Percentiles rank a stretch among this genome's conserved stretches.
These are phyloP conservation scores for Brachylomia viminalis DNA, from an alignment of 2,888 invertebrate genomes.

Conservation along the genomic window DNA sequence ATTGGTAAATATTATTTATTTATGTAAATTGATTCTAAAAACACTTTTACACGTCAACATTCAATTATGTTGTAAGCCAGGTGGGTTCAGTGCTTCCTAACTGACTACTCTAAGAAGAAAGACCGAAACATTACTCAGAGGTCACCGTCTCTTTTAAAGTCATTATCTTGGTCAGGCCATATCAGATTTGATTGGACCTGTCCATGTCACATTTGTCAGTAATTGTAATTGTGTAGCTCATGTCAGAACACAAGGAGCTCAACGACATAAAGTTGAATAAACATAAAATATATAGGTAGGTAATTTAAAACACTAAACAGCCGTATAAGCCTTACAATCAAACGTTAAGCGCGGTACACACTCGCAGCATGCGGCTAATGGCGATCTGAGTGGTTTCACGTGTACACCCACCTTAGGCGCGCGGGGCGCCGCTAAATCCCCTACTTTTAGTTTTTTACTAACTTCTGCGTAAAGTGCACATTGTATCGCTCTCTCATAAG, in stretches of 20 bases:
- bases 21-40: neutral
- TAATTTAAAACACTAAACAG: conserved; percentile 46
- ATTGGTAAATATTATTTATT: neutral
- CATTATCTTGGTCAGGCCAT: neutral
- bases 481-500: conserved; percentile 81
- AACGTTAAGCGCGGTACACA: conserved; percentile 64
- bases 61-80: neutral
- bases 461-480: conserved; percentile 76
- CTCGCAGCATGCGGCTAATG: conserved; percentile 76
- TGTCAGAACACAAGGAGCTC: neutral
- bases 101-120: neutral
- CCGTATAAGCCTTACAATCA: conserved; percentile 53
- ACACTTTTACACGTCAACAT: neutral
- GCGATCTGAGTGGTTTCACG: conserved; percentile 86
- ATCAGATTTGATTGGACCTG: neutral
- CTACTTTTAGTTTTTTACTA: conserved; percentile 85
- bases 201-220: neutral
- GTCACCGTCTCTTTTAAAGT: neutral
- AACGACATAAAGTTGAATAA: neutral
- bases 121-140: neutral
- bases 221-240: neutral
- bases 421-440: conserved; percentile 77
- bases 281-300: conserved; percentile 11
- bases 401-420: conserved; percentile 82
- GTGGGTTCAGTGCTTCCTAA: neutral